Base-by-base conservation (phyloP, 1,140 invertebrate genomes). In the Bacillus rossius region DNA sequence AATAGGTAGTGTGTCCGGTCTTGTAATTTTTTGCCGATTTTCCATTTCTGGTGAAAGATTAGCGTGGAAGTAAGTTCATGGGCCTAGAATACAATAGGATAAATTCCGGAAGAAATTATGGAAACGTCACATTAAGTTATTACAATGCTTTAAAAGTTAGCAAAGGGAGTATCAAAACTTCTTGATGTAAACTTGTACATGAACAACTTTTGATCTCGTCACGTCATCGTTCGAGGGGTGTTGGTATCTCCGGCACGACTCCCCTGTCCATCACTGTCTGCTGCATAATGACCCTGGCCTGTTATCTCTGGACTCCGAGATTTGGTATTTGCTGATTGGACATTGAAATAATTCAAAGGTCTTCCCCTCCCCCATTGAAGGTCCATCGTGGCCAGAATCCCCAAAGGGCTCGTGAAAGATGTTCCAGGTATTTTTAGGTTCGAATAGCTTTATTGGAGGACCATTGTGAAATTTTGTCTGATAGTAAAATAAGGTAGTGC, bases 241-340 rank as follows among this genome's bases (percentile, higher is more conserved):
- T 34, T 50, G 48, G 25, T 50, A 29, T 26, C 25, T 34, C 20
- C 8, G 23, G 10, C 3, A 56, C 26, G 57, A 40, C 47, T 63
- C 59, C 67, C 69, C 73, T 70, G 71, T 73, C 69, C 71, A 67
- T 73, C 71, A 72, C 71, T 72, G 68, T 69, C 73, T 73, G 71
- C 71, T 73, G 71, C 71, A 73, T 73, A 67, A 62, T 62, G 52
- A 61, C 63, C 67, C 71, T 70, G 71, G 71, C 73, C 71, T 72
- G 71, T 16, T 37, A 55, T 55, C 20, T 55, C 53, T 38, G 53
- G 53, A 55, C 53, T 55, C 29, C 34, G 53, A 55, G 29, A 55
- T 23, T 55, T 55, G 53, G 53, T 55, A 55, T 40, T 55, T 37
- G 53, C 53, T 55, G 53, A 55, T 55, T 55, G 53, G 53, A 55